Percentiles rank a stretch among this genome's conserved stretches.
Conservation (phyloP, 2,113 vertebrate species). For the Furnarius figulus region DNA sequence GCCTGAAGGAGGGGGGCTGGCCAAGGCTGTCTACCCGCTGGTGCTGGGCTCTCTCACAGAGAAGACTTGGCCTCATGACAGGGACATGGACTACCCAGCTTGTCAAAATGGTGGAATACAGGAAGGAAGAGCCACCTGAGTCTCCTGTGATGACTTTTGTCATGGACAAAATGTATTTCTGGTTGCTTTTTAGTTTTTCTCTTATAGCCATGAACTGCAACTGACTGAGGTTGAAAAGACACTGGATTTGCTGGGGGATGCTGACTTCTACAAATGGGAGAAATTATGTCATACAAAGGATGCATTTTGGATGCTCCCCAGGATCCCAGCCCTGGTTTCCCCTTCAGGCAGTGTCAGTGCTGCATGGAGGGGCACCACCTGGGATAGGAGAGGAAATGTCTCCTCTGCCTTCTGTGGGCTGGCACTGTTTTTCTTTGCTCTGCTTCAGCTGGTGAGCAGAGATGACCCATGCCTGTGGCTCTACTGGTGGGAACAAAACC, state of each 20-base stretch:
- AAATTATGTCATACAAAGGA: background rate
- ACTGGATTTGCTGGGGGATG: background rate
- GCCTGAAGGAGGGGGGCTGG: background rate
- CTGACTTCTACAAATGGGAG: background rate
- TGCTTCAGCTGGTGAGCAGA: background rate
- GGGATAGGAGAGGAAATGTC: background rate
- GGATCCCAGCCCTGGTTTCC: background rate
- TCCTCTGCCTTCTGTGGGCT: background rate
- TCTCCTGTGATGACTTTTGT: background rate
- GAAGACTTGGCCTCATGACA: background rate
- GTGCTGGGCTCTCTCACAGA: background rate
- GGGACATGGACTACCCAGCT: background rate
- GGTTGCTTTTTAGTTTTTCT: background rate
- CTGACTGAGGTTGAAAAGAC: background rate
- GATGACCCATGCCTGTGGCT: background rate
- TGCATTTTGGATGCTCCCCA: accelerated
- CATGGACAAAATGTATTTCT: background rate
- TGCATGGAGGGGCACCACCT: background rate
- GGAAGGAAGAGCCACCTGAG: background rate
- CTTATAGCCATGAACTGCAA: background rate
- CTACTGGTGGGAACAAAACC: background rate
- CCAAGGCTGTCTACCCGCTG: background rate
- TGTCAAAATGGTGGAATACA: background rate
- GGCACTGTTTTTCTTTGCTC: background rate
- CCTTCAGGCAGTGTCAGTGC: background rate